These are phyloP conservation scores for Hydrochoerus hydrochaeris DNA, from an alignment of 2,113 vertebrate species.

Conservation along the genomic window DNA sequence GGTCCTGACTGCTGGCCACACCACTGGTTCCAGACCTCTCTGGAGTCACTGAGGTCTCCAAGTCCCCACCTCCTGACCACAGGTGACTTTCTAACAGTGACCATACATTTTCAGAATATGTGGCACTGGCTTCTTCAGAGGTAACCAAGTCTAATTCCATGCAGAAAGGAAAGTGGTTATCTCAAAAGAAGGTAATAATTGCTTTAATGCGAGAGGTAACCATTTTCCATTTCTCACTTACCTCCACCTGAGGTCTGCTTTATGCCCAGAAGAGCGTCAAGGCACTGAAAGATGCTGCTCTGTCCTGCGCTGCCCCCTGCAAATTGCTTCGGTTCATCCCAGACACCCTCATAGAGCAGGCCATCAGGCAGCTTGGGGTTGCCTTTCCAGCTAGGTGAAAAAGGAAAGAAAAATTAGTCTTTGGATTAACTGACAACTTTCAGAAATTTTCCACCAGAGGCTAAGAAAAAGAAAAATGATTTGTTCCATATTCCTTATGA, in stretches of 20 bases:
- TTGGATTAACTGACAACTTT: not conserved
- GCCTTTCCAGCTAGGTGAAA: conserved; percentile 84
- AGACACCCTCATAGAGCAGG: conserved; percentile 87
- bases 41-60: too few relatives aligned
- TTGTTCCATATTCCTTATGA: not conserved
- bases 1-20: too few relatives aligned
- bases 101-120: too few relatives aligned
- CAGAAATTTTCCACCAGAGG: not conserved
- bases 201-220: not conserved
- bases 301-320: conserved; percentile 88
- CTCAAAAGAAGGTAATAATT: too few relatives aligned
- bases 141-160: too few relatives aligned
- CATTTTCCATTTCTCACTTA: conserved; percentile 59
- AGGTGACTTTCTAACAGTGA: too few relatives aligned
- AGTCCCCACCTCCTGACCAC: too few relatives aligned
- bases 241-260: conserved; percentile 76
- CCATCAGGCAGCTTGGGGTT: conserved; percentile 82
- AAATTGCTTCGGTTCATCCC: conserved; percentile 78
- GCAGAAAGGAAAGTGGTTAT: too few relatives aligned
- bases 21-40: too few relatives aligned
- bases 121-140: too few relatives aligned
- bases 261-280: conserved; percentile 85
- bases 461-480: not conserved
- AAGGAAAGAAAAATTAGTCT: not conserved
- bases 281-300: conserved; percentile 88